Conservation (phyloP, 2,113 vertebrate species). For the Stigmatopora nigra region DNA sequence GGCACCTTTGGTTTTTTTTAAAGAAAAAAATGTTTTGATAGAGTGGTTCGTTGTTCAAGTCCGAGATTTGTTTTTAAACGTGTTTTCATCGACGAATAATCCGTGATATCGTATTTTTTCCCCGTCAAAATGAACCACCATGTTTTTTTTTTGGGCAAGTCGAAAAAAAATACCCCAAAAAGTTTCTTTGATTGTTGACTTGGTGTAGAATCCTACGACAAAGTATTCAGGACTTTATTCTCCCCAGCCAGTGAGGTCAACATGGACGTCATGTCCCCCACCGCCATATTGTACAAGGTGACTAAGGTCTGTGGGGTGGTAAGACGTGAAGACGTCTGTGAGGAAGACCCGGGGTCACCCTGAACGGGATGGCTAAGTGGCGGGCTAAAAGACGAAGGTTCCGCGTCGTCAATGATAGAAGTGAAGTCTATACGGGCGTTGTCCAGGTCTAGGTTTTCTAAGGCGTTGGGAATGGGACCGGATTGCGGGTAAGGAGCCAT, state of each 20-base stretch:
- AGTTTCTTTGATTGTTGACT: slow-evolving; percentile 22
- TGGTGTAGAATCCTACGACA: slow-evolving; percentile 67
- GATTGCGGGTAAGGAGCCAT: slow-evolving; percentile 71
- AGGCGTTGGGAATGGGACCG: slow-evolving; percentile 77
- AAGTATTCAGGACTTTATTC: slow-evolving; percentile 88
- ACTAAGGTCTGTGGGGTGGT: slow-evolving; percentile 68
- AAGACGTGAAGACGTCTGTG: slow-evolving; percentile 71
- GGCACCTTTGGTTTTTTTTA: slow-evolving; percentile 69
- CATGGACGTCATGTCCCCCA: slow-evolving; percentile 95
- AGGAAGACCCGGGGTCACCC: slow-evolving; percentile 58
- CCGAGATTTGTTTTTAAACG: slow-evolving; percentile 13
- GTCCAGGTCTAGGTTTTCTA: slow-evolving; percentile 93
- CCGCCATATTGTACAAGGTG: slow-evolving; percentile 88
- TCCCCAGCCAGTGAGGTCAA: slow-evolving; percentile 87
- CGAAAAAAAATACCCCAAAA: not conserved
- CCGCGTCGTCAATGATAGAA: slow-evolving; percentile 89
- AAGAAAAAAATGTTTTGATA: slow-evolving; percentile 7
- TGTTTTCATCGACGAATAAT: slow-evolving; percentile 7
- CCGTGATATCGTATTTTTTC: not conserved
- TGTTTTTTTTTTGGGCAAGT: slow-evolving; percentile 1
- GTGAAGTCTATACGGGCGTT: slow-evolving; percentile 95
- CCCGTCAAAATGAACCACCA: slow-evolving; percentile 6
- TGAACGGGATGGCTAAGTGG: slow-evolving; percentile 53
- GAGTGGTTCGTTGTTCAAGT: slow-evolving; percentile 2
- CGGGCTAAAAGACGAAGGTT: slow-evolving; percentile 69